Evolutionary conservation across 2,113 vertebrate genomes (phyloP).

Genomic region (Castor canadensis): DNA sequence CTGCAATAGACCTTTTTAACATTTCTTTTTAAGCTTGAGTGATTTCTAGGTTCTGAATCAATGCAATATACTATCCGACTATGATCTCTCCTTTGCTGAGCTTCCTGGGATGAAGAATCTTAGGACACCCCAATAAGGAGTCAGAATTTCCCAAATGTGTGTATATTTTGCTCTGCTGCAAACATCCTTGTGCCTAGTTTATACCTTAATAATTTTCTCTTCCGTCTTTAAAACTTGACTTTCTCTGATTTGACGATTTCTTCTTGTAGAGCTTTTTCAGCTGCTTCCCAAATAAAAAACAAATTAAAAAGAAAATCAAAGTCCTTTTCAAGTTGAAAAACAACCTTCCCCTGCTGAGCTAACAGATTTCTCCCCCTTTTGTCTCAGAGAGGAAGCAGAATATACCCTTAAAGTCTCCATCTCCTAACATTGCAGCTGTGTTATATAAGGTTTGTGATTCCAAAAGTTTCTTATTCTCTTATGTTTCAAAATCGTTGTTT

Average conservation of each 20-base stretch:
- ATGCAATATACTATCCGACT: background rate
- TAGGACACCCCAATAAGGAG: background rate
- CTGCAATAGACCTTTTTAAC: background rate
- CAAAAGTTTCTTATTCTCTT: background rate
- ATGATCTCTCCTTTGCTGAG: background rate
- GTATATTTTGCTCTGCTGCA: background rate
- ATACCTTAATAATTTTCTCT: background rate
- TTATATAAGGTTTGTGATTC: slow-evolving; percentile 25
- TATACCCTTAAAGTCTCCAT: slow-evolving; percentile 52
- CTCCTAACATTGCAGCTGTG: slow-evolving; percentile 62
- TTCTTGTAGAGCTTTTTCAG: slow-evolving; percentile 32
- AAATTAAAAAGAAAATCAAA: slow-evolving; percentile 66
- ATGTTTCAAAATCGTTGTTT: background rate
- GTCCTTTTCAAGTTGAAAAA: slow-evolving; percentile 44
- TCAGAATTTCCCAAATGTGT: background rate
- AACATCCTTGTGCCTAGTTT: background rate
- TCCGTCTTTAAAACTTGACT: slow-evolving; percentile 46
- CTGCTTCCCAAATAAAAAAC: slow-evolving; percentile 48
- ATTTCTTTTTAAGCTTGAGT: background rate
- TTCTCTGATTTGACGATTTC: slow-evolving; percentile 51
- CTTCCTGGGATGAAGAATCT: background rate
- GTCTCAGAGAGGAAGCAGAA: slow-evolving; percentile 63
- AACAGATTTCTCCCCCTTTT: slow-evolving; percentile 68
- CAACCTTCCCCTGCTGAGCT: slow-evolving; percentile 51
- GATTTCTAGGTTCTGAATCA: background rate